Percentiles rank a stretch among this genome's conserved stretches.
Conservation (phyloP, 2,888 invertebrate genomes). For the Nymphalis polychloros region DNA sequence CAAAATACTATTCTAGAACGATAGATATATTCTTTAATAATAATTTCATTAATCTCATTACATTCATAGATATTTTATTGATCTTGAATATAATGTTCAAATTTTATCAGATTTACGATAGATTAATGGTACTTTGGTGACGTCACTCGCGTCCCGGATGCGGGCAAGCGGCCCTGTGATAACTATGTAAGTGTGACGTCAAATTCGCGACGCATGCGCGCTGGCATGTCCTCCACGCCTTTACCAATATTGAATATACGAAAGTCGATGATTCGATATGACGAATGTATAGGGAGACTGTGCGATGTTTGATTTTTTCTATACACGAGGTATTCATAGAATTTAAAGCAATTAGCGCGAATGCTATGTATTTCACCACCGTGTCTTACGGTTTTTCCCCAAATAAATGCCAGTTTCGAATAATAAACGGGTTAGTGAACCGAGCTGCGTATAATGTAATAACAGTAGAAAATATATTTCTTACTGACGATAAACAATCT, state of each 20-base stretch:
- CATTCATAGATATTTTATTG: background rate
- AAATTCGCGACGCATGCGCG: constrained; percentile 40
- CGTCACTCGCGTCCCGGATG: constrained; percentile 45
- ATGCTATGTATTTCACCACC: constrained; percentile 10
- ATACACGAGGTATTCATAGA: background rate
- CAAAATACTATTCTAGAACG: too few species aligned
- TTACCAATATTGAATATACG: constrained; percentile 17
- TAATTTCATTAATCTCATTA: background rate
- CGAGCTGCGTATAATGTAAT: background rate
- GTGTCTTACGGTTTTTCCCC: constrained; percentile 34
- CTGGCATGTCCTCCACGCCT: constrained; percentile 14
- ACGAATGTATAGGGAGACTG: background rate
- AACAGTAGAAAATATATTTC: constrained; percentile 7
- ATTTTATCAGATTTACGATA: constrained; percentile 16
- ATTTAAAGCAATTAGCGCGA: constrained; percentile 8
- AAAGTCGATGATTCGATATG: constrained; percentile 1
- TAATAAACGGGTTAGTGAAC: constrained; percentile 15
- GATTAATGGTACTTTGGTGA: constrained; percentile 31
- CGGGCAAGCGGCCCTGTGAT: constrained; percentile 34
- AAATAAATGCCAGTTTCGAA: constrained; percentile 8
- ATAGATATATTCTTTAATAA: too few species aligned
- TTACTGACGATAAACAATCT: constrained; percentile 14
- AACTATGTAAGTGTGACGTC: constrained; percentile 42
- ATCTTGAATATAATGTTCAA: background rate
- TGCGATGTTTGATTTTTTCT: background rate